phyloP scores from a whole-genome alignment of 2,888 invertebrate species.

The Idaea straminata region DNA sequence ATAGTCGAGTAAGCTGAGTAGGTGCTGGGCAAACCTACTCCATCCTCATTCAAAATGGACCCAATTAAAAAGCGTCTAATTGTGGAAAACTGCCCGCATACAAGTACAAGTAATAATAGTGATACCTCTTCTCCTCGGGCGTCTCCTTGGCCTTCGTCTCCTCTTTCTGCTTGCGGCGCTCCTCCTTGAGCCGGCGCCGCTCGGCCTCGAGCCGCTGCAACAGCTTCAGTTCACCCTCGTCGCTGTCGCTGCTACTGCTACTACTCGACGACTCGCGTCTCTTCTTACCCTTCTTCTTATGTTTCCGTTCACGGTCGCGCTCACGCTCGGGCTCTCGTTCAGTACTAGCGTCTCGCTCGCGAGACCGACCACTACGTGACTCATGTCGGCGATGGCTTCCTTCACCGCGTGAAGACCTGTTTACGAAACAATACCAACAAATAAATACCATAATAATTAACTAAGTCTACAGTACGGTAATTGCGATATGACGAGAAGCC shows the following conservation, averaged over 20 bases:
- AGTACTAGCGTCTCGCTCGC: slow-evolving; percentile 25
- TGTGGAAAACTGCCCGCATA: too few species aligned
- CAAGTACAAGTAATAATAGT: too few species aligned
- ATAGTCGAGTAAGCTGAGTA: too few species aligned
- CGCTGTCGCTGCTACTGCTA: slow-evolving; percentile 65
- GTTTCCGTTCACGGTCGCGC: slow-evolving; percentile 27
- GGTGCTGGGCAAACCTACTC: too few species aligned
- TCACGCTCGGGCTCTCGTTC: not conserved
- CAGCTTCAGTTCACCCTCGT: slow-evolving; percentile 81
- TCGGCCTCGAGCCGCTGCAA: slow-evolving; percentile 87
- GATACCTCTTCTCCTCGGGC: slow-evolving; percentile 92
- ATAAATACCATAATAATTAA: too few species aligned
- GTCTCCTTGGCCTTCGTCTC: slow-evolving; percentile 93
- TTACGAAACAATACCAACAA: too few species aligned
- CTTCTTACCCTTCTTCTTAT: slow-evolving; percentile 48
- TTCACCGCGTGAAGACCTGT: not conserved
- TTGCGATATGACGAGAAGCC: too few species aligned
- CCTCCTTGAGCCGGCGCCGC: slow-evolving; percentile 82
- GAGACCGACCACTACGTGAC: not conserved
- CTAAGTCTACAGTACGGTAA: too few species aligned
- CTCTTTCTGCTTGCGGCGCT: slow-evolving; percentile 85
- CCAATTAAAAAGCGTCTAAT: too few species aligned
- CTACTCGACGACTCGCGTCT: slow-evolving; percentile 48
- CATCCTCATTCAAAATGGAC: too few species aligned
- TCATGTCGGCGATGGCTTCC: not conserved